Base-by-base conservation (phyloP, 2,888 invertebrate genomes). In the Mythimna vitellina region DNA sequence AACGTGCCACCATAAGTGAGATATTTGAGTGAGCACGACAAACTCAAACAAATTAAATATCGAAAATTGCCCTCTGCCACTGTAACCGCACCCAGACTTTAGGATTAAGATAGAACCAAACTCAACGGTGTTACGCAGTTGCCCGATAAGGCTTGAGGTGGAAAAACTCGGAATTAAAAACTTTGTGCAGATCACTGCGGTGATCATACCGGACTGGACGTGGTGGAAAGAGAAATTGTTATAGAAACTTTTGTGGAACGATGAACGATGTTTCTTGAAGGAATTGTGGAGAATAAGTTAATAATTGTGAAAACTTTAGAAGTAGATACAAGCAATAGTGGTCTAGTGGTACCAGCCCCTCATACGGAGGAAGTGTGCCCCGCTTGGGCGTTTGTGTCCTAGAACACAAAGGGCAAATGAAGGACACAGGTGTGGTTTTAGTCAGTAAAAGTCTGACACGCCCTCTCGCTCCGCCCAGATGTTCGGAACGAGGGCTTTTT, bases 131-230 rank as follows among this genome's bases (percentile, higher is more conserved):
- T 81, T 67, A 82, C 80, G 78, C 76, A 86, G 82, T 85, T 85
- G 79, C 82, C 82, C 76, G 91, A 91, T 91, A 91, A 91, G 85
- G 72, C 77, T 86, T 76, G 80, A 83, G 80, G 66, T 85, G 75
- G 86, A 84, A 89, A 89, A 87, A 88, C 86, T 79, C 81, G 78
- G 90, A 87, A 89, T 91, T 89, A 90, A 91, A 76, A 92, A 90
- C 85, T 90, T 89, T 82, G 63, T 74, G 65, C 61, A 78, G 83
- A 85, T 87, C 76, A 76, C 49, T 66, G 71, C 0, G 22, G 49
- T 54, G 32, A 64, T 73, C 60, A 51, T 20, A 49, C 62, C 10
- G 22, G n/a, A 49, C 29, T 49, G 20, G 35, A 56, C 17, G 22
- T 29, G 20, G 32, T 20, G 14, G 12, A 49, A 12, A 6, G 12